These are phyloP conservation scores for Platyscapa corneri DNA, from an alignment of 1,140 invertebrate species.

Conservation along the genomic window DNA sequence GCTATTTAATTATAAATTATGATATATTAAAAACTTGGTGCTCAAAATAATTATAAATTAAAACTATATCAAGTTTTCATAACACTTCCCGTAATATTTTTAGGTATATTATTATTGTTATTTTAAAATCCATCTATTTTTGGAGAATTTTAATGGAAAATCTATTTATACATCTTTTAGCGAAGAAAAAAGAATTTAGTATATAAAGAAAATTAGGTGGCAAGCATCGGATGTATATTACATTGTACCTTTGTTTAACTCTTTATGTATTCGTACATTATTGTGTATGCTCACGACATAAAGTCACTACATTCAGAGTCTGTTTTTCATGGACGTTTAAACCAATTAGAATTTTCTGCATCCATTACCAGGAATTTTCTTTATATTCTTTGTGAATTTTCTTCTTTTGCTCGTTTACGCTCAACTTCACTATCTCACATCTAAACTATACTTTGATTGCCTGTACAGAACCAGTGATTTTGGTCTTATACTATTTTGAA, in stretches of 20 bases:
- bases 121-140: too few species aligned
- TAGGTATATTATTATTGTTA: neutral
- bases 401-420: neutral
- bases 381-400: neutral
- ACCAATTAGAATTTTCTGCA: neutral
- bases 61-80: neutral
- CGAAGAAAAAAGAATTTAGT: neutral
- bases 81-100: neutral
- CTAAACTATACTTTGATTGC: neutral
- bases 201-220: conserved; percentile 2
- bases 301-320: neutral
- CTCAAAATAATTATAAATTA: neutral
- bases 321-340: conserved; percentile 29
- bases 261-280: neutral
- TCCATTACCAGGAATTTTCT: neutral
- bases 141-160: neutral
- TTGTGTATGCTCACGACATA: neutral
- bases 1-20: too few species aligned
- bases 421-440: too few species aligned
- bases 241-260: neutral
- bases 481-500: neutral
- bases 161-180: neutral
- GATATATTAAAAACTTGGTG: too few species aligned
- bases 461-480: neutral
- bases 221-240: conserved; percentile 35